Evolutionary conservation across 1,140 invertebrate species (phyloP), one percentile per base, ranked within the genome.

Genomic region (Micrasema minimum): DNA sequence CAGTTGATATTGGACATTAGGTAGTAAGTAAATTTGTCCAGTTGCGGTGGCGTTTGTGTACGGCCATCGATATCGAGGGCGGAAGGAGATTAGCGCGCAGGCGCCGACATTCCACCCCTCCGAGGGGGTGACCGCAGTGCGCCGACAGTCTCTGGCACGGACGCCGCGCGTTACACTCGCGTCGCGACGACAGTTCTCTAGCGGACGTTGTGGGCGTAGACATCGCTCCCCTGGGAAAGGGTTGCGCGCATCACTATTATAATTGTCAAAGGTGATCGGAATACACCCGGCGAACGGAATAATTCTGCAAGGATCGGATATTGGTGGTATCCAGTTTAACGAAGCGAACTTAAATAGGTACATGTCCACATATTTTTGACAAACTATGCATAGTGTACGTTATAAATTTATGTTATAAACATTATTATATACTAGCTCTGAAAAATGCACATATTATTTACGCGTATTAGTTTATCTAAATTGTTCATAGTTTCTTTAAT

Each of bases 51-150:
- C 11, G 9, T 20, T 46, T 16, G 59, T 46, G 45, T n/a, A 11
- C n/a, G 43, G 45, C 53, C 57, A 43, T 69, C 57, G 46, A 62
- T 62, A 69, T 61, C 67, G 43, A 23, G 59, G 59, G 59, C 43
- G 59, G 57, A 43, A 16, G 41, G 22, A 23, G 22, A 11, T 11
- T 16, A 7, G 11, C 2, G 59, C 59, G 59, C 59, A 23, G 18
- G 59, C 59, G 41, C 38, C 23, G 26, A 23, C 23, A 4, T 12
- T 37, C n/a, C 14, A 2, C 46, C 23, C 16, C 14, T 18, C 18
- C 11, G 35, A 20, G 66, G 35, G 31, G 50, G 66, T 35, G 67
- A 9, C 53, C 57, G 67, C 67, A 69, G 67, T 69, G 67, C 45
- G 41, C 67, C 67, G 67, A 22, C 67, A 46, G 59, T 45, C 41